phyloP scores from a whole-genome alignment of 1,140 invertebrate genomes.

The Solenopsis invicta region DNA sequence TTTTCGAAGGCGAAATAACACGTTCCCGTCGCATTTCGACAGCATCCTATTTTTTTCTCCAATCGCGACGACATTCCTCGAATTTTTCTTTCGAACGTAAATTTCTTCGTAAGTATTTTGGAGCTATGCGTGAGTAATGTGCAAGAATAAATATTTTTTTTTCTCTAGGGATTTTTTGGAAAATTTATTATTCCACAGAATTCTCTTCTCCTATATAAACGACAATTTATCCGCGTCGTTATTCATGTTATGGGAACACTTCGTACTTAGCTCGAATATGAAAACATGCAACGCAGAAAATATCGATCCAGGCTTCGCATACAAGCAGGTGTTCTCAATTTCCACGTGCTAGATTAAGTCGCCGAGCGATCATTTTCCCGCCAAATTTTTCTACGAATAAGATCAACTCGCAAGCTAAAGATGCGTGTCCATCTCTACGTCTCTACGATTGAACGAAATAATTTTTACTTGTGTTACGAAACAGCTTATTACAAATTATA shows the following conservation, averaged over 20 bases:
- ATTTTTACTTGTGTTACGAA: not conserved
- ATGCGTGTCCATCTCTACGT: not conserved
- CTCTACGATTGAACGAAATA: not conserved
- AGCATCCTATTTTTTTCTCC: not conserved
- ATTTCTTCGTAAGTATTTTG: not conserved
- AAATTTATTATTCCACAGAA: constrained; percentile 8
- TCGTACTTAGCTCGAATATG: not conserved
- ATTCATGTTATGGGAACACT: not conserved
- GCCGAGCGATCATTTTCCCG: not conserved
- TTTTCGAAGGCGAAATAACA: not conserved
- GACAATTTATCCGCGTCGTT: not conserved
- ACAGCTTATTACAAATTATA: not conserved
- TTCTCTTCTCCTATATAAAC: not conserved
- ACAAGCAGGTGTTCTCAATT: constrained; percentile 74
- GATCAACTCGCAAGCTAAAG: not conserved
- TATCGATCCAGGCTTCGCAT: constrained; percentile 67
- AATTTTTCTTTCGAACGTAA: not conserved
- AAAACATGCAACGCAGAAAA: constrained; percentile 58
- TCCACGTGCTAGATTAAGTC: constrained; percentile 21
- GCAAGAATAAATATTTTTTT: not conserved
- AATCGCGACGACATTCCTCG: not conserved
- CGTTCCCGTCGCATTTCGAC: not conserved
- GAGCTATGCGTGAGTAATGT: not conserved
- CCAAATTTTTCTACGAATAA: not conserved
- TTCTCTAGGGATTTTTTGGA: not conserved